These are phyloP conservation scores for Lagocephalus sceleratus DNA, from an alignment of 2,797 vertebrate genomes.

Conservation along the genomic window DNA sequence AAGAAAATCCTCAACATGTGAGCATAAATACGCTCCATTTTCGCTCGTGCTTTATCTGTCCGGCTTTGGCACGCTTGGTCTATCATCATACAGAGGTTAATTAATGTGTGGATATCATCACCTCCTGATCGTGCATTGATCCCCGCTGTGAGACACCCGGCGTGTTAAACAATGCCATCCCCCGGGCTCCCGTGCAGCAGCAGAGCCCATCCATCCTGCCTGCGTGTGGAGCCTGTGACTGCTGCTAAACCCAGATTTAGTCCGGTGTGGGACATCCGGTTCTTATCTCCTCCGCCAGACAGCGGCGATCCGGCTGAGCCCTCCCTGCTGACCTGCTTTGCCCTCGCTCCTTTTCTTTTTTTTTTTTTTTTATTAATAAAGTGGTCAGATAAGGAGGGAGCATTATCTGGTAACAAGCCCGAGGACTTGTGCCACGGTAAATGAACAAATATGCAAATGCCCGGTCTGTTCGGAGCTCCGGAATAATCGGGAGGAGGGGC, in stretches of 20 bases:
- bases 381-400: conserved; percentile 70
- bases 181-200: conserved; percentile 44
- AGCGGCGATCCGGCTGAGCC: conserved; percentile 59
- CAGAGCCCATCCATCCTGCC: conserved; percentile 61
- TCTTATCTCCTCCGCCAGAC: conserved; percentile 76
- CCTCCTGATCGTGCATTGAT: conserved; percentile 68
- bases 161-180: conserved; percentile 70
- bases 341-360: conserved; percentile 64
- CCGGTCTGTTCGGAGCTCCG: conserved; percentile 39
- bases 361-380: conserved; percentile 73
- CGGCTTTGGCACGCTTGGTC: conserved; percentile 38
- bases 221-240: conserved; percentile 45
- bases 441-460: conserved; percentile 65
- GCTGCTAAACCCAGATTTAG: conserved; percentile 65
- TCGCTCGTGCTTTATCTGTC: conserved; percentile 37
- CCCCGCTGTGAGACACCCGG: conserved; percentile 50
- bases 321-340: conserved; percentile 58
- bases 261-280: conserved; percentile 54
- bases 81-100: conserved; percentile 64
- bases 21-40: conserved; percentile 20
- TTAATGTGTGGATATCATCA: conserved; percentile 74
- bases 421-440: conserved; percentile 48
- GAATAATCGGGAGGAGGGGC: conserved; percentile 44
- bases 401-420: conserved; percentile 73
- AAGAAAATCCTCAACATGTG: too few relatives aligned